Evolutionary conservation across 2,888 invertebrate species (phyloP), one percentile per base, ranked within the genome.

Genomic region (Bombylius major): DNA sequence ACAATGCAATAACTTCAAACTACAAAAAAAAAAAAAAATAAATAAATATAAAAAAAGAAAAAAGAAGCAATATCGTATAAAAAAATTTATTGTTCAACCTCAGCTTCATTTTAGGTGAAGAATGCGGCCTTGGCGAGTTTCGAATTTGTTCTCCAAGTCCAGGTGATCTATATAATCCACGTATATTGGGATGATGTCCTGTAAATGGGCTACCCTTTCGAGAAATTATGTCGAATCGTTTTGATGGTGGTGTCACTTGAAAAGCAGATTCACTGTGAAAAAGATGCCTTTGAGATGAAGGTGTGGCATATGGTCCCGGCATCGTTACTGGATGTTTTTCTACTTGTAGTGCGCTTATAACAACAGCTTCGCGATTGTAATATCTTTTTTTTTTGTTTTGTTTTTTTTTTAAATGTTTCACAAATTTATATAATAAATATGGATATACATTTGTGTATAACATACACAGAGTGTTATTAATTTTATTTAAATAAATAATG

Each of bases 91-190:
- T 46, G 46, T 14, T 54, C 46, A 66, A 91, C 91, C 92, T 91
- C 75, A 92, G 80, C 78, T 93, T 92, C 85, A 93, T 87, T 79
- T 92, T 92, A 61, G 92, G 92, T 67, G 90, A 91, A 64, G 87
- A 86, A 66, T 89, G 89, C 61, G 86, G 82, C 65, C 80, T 78
- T 36, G 80, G 77, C 55, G 80, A 77, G 63, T 77, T 80, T 32
- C 81, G 77, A 65, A 70, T 75, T 65, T 73, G 73, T 53, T 81
- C 82, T 52, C 77, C 72, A 42, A 80, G 77, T 59, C 79, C 77
- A 47, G 79, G 79, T 49, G 82, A 81, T 53, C 82, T 82, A 65
- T 76, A 76, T 59, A 77, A 76, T 63, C 81, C 82, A 49, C 81
- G 78, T 59, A 80, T 79, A 58, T 82, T 83, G 54, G 79, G 77